phyloP scores from a whole-genome alignment of 2,113 vertebrate genomes.

The Empidonax traillii region DNA sequence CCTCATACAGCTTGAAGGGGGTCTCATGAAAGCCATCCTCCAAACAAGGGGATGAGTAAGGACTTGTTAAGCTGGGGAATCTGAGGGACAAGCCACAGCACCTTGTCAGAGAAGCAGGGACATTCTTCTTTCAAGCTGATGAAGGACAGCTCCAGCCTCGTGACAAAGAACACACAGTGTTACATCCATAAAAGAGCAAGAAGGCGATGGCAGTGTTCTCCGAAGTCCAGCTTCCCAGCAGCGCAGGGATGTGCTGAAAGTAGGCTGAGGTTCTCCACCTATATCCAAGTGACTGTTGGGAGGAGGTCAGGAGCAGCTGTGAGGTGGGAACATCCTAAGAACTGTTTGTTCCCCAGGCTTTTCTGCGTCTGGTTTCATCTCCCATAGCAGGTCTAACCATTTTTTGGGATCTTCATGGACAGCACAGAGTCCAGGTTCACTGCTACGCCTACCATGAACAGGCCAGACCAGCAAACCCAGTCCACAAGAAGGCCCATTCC shows the following conservation, averaged over 20 bases:
- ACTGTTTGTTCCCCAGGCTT: not conserved
- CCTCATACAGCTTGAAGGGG: not conserved
- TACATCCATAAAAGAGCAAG: not conserved
- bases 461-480: not conserved
- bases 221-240: not conserved
- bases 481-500: fast-evolving
- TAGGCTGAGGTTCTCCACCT: not conserved
- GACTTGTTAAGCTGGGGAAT: not conserved
- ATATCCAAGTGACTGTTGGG: fast-evolving
- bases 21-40: not conserved
- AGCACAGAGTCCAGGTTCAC: fast-evolving
- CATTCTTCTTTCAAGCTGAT: not conserved
- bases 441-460: fast-evolving
- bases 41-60: slow-evolving; percentile 16
- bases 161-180: not conserved
- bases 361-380: not conserved
- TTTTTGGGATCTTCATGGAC: fast-evolving
- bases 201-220: fast-evolving
- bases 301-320: not conserved
- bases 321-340: not conserved
- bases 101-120: not conserved
- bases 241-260: not conserved
- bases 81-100: not conserved
- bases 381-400: not conserved
- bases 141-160: not conserved